Evolutionary conservation across 2,797 vertebrate species (phyloP).

Genomic region (Tragopan temminckii): DNA sequence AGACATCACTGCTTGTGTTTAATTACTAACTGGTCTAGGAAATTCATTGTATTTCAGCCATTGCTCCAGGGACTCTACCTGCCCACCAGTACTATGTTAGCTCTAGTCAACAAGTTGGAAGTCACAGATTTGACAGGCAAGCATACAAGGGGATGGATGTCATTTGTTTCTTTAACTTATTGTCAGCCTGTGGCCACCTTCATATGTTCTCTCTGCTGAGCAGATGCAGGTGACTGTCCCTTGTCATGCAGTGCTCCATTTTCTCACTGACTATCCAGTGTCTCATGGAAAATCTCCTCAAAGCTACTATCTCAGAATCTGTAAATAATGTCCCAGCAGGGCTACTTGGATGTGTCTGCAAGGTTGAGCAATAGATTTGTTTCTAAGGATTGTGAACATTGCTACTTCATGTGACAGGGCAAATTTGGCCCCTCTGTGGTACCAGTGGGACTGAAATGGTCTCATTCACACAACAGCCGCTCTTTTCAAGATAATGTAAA

Average conservation of each 20-base stretch:
- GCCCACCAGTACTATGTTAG: neutral
- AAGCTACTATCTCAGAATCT: neutral
- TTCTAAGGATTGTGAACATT: neutral
- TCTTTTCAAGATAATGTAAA: constrained; percentile 31
- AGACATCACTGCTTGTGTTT: neutral
- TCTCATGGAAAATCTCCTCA: neutral
- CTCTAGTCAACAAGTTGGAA: neutral
- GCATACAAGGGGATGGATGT: too few relatives aligned
- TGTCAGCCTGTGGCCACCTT: neutral
- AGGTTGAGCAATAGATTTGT: neutral
- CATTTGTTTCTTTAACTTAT: too few relatives aligned
- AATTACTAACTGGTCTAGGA: neutral
- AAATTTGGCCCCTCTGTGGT: neutral
- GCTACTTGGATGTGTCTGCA: neutral
- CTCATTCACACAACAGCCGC: neutral
- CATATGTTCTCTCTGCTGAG: neutral
- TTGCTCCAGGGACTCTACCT: neutral
- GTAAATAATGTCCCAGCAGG: neutral
- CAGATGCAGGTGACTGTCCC: neutral
- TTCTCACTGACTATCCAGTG: neutral
- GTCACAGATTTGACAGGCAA: neutral
- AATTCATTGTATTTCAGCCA: neutral
- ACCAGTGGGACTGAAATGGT: neutral
- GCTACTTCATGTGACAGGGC: neutral
- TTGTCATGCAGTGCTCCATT: rapidly evolving